phyloP scores from a whole-genome alignment of 2,888 invertebrate species.

The Caenorhabditis macrosperma region DNA sequence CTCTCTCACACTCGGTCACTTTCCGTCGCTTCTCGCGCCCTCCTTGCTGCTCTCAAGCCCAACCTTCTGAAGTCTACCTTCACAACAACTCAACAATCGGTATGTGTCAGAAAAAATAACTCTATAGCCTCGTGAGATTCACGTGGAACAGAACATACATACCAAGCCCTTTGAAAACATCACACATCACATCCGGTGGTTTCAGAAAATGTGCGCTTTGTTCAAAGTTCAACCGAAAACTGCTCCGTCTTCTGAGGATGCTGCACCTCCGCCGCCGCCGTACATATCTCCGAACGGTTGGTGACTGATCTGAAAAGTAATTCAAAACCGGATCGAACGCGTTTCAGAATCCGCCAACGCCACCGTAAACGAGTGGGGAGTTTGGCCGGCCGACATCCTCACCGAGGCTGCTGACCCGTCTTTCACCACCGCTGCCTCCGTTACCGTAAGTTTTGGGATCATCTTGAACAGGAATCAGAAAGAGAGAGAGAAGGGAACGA shows the following conservation, averaged over 20 bases:
- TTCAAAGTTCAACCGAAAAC: constrained; percentile 40
- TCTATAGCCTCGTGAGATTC: neutral
- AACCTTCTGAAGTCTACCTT: neutral
- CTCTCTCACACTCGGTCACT: constrained; percentile 34
- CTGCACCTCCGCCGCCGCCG: constrained; percentile 42
- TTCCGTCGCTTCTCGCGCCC: constrained; percentile 10
- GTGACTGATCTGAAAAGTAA: neutral
- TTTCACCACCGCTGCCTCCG: constrained; percentile 42
- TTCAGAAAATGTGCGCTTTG: constrained; percentile 49
- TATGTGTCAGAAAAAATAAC: no score
- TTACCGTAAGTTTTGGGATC: constrained; percentile 45
- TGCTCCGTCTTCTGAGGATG: constrained; percentile 25
- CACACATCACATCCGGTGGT: no score
- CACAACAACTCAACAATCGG: constrained; percentile 6
- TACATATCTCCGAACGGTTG: constrained; percentile 42
- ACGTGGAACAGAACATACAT: neutral
- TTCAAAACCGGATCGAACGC: neutral
- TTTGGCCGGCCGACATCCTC: constrained; percentile 59
- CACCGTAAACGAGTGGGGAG: constrained; percentile 66
- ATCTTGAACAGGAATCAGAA: no score
- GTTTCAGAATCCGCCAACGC: constrained; percentile 47
- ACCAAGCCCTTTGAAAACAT: no score
- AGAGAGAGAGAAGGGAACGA: neutral
- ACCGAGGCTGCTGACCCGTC: constrained; percentile 37
- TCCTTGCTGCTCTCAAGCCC: neutral